Base-by-base conservation (phyloP, 2,797 vertebrate genomes). In the Menidia menidia region DNA sequence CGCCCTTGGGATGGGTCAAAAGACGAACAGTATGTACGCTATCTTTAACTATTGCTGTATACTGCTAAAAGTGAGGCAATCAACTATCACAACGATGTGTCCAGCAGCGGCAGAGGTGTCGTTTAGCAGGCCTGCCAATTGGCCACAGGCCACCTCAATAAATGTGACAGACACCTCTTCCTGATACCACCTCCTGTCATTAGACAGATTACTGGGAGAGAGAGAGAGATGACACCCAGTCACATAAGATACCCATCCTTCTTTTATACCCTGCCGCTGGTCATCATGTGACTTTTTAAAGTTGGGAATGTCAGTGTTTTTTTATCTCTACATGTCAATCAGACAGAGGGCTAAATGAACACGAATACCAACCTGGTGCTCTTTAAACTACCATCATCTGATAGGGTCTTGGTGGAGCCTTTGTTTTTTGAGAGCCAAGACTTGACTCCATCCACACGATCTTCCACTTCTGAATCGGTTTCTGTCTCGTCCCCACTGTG, bases 391-490 rank as follows among this genome's bases (percentile, higher is more conserved):
- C 96, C 94, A 0, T 99, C 97, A 1, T 99, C 97, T 0, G 95
- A 95, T 78, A 94, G 90, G 0, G 95, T 92, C 92, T 98, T 99
- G 73, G 93, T 90, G 58, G 96, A 95, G 78, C 95, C 95, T 91
- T 98, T 99, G 92, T 96, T 98, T 93, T 96, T 98, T 0, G 96
- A 98, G 60, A 99, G 92, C 97, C 97, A 97, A 10, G 97, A 97
- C 87, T 99, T 99, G 77, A 98, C 96, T 16, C 96, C 97, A 0
- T 99, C 97, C 61, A 99, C 98, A 0, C 98, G 96, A 60, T 99
- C 96, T 84, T 99, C 98, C 78, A 98, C 94, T 87, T 99, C 98
- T 0, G 96, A 99, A 84, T 99, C 98, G 6, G 94, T 94, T 2
- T 99, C 98, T 0, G 96, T 96, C 68, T 98, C 97, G 0, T 96